These are phyloP conservation scores for Aphis craccivora DNA, from an alignment of 1,140 invertebrate species.

Conservation along the genomic window DNA sequence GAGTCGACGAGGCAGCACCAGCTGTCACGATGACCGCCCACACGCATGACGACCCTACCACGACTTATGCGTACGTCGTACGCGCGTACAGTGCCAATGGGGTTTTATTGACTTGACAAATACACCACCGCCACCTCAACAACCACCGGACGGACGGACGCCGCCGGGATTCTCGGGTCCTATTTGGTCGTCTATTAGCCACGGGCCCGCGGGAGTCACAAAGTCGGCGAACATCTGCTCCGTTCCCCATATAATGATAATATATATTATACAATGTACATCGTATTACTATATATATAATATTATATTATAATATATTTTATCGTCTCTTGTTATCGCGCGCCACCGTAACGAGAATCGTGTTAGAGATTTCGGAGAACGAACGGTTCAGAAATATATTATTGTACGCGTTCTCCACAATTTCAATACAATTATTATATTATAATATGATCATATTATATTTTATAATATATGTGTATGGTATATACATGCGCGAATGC, in stretches of 20 bases:
- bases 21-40: slow-evolving; percentile 52
- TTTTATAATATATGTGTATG: neutral
- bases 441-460: slow-evolving; percentile 4
- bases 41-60: slow-evolving; percentile 4
- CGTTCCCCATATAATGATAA: neutral
- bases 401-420: neutral
- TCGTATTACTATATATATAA: neutral
- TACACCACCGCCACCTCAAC: neutral
- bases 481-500: neutral
- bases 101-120: slow-evolving; percentile 58
- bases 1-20: slow-evolving; percentile 16
- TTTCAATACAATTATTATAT: neutral
- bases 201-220: slow-evolving; percentile 51
- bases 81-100: slow-evolving; percentile 32
- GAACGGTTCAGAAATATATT: neutral
- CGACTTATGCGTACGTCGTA: neutral
- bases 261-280: neutral
- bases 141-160: slow-evolving; percentile 47
- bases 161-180: slow-evolving; percentile 26
- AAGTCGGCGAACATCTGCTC: slow-evolving; percentile 51
- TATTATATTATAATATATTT: neutral
- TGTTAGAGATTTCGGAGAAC: slow-evolving; percentile 48
- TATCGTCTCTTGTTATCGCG: slow-evolving; percentile 43
- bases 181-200: slow-evolving; percentile 58
- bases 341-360: slow-evolving; percentile 46